Evolutionary conservation across 2,113 vertebrate species (phyloP), one percentile per base, ranked within the genome.

Genomic region (Elachura formosa): DNA sequence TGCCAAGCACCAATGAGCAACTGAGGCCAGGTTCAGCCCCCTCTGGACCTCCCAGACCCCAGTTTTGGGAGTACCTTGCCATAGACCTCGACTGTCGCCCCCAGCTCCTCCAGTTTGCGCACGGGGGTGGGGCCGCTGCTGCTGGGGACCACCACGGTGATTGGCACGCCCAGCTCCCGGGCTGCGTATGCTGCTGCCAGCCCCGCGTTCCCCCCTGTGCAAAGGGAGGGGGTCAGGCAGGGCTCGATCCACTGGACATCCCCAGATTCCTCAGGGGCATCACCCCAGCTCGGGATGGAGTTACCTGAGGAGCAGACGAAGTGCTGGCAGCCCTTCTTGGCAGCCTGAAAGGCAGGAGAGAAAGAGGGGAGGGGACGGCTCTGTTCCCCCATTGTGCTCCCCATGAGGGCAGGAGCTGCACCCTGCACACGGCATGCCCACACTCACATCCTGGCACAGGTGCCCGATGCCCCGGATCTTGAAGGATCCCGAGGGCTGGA

Each of bases 391-490:
- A 0, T 14, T 0, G 2, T 15, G 55, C 5, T 33, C 48, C 33
- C 45, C 12, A 0, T 0, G 26, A 81, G 29, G 29, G 38, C 34
- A 33, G 2, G 2, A 52, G 55, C 68, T 45, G 43, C 7, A 0
- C 23, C 38, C 31, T 6, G 17, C 34, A 38, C 41, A 16, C 2
- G 0, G 33, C 11, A 0, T 13, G 34, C 80, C 79, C 40, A 5
- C 10, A 2, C 94, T 97, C 91, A 99, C 99, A 88, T 98, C 98
- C 97, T 98, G 98, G 96, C 99, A 99, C 75, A 98, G 96, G 73
- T 98, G 98, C 23, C 99, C 99, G 0, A 99, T 98, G 89, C 99
- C 99, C 4, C 99, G 97, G 96, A 99, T 99, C 97, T 99, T 99
- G 95, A 99, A 99, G 89, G 99, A 99, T 25, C 99, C 98, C 0